Evolutionary conservation across 1,140 invertebrate species (phyloP), one percentile per base, ranked within the genome.

Genomic region (Pseudobourletiella spinata): DNA sequence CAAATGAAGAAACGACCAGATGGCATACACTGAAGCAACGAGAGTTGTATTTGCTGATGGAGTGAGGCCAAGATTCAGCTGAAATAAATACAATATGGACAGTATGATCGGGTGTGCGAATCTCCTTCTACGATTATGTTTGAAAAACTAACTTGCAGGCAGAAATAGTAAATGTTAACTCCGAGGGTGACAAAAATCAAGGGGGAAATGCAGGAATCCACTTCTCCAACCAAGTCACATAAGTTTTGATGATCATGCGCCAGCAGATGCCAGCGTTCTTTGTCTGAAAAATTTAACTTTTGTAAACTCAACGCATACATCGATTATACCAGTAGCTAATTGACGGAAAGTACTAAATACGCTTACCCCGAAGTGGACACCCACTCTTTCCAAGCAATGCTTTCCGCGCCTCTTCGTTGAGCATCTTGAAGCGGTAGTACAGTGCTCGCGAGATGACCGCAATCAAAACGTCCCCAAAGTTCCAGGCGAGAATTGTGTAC

Each of bases 121-220:
- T 1, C 14, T 28, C 6, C 22, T 24, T 54, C 16, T 26, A 11
- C n/a, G 25, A 29, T 3, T 50, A 24, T n/a, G n/a, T 6, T 28
- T 8, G 4, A 50, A 32, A 18, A 42, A 24, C 46, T 22, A 22
- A 65, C 64, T 50, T 62, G 60, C 3, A 66, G 16, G 26, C 64
- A 66, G 18, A 59, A 58, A 32, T 62, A 62, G 35, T 59, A 66
- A 43, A 55, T 56, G 35, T 66, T 66, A 3, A 61, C 48, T 28
- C 59, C 43, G 42, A 61, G 63, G 3, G 52, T 56, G 0, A 30
- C 28, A 26, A 66, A 66, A 35, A 62, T 39, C 1, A 66, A n/a
- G 2, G 64, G 64, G n/a, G 64, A 63, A 2, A 66, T 28, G 26
- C 62, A 57, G 3, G 32, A 25, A 22, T 59, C 60, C 35, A 66